Evolutionary conservation across 2,797 vertebrate genomes (phyloP), one percentile per base, ranked within the genome.

Genomic region (Anisognathus igniventris): DNA sequence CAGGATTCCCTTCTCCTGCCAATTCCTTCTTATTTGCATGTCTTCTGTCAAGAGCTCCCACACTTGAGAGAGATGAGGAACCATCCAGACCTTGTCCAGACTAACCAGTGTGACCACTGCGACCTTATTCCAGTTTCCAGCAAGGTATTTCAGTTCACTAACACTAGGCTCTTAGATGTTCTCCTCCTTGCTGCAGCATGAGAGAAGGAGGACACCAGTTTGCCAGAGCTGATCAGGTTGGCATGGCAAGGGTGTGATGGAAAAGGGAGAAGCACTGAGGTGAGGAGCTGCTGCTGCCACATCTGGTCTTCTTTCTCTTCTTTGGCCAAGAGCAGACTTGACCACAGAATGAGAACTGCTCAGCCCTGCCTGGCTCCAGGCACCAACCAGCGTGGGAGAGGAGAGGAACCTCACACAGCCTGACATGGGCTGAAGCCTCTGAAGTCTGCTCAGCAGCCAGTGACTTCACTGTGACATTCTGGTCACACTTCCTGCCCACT

Each of bases 211-310:
- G 18, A 16, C 37, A 37, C 14, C 7, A 11, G 31, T n/a, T 71
- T 66, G 31, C 17, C 77, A 57, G 77, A 60, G 33, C 5, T 40
- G 37, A 17, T 65, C 18, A 35, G 14, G 27, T 16, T 76, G 40
- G 9, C 35, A 47, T 7, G 12, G 37, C 65, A 90, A 79, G 18
- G 18, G 3, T 0, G 0, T 53, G 33, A 53, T 3, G 17, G 72
- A 25, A 27, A 56, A 73, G 7, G 21, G 37, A 86, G 73, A 84
- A 83, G 25, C 23, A 14, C 12, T 51, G 56, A 76, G 25, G 10
- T 35, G 39, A 79, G 53, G 11, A 88, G 51, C 48, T 81, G 62
- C 61, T 70, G 50, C 66, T 25, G 33, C 45, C 2, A 0, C 15
- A 17, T 73, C 60, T 62, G n/a, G 56, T 92, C 27, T 71, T 73